Evolutionary conservation across 92 coral and sea anemone species (phyloP).

Genomic region (Virgularia gustaviana): DNA sequence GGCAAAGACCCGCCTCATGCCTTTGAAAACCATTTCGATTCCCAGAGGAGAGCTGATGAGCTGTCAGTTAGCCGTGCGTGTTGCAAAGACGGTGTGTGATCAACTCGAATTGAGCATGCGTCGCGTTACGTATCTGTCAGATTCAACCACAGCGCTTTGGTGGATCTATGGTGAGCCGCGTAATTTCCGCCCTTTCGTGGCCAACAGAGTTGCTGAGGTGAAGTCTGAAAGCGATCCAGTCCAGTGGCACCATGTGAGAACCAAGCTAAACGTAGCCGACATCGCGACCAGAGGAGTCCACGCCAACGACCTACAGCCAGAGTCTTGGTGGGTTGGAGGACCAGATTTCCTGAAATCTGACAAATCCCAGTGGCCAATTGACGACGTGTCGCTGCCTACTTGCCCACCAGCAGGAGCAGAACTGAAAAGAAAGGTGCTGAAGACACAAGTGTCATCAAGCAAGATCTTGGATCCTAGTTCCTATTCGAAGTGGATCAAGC

Average conservation of each 20-base stretch:
- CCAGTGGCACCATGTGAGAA: conserved; percentile 48
- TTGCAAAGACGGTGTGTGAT: conserved; percentile 30
- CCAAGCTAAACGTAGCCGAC: conserved; percentile 46
- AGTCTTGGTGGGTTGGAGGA: conserved; percentile 8
- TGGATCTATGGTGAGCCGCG: conserved; percentile 28
- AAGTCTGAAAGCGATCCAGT: conserved; percentile 40
- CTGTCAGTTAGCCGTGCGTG: conserved; percentile 37
- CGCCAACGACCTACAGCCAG: neutral
- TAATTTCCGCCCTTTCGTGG: conserved; percentile 36
- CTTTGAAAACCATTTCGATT: conserved; percentile 34
- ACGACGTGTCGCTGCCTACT: neutral
- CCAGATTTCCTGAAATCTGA: conserved; percentile 13
- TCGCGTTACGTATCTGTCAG: conserved; percentile 23
- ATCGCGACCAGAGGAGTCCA: conserved; percentile 39
- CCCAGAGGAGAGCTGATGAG: conserved; percentile 53
- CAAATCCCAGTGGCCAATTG: conserved; percentile 15
- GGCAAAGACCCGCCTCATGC: conserved; percentile 46
- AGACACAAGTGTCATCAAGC: neutral
- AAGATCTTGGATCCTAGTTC: conserved; percentile 35
- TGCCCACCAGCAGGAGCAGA: neutral
- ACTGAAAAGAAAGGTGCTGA: conserved; percentile 23
- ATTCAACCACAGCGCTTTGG: conserved; percentile 41
- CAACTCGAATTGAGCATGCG: conserved; percentile 26
- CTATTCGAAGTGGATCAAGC: conserved; percentile 33
- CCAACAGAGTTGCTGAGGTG: conserved; percentile 43